Conservation (phyloP, 2,113 vertebrate genomes). For the Crypturellus undulatus region DNA sequence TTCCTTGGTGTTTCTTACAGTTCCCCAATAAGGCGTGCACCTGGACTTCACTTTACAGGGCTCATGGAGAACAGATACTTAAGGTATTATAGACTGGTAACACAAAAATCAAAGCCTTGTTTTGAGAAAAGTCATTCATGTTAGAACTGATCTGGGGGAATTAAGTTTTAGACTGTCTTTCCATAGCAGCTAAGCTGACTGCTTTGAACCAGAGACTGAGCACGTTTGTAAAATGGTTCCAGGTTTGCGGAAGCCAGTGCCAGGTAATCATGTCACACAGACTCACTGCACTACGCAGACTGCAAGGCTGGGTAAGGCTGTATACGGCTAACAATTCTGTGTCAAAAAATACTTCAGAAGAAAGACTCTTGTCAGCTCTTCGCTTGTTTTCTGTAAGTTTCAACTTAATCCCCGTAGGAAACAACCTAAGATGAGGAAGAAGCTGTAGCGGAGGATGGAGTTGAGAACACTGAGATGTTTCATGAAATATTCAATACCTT, state of each 20-base stretch:
- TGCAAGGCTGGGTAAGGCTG: background rate
- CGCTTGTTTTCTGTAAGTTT: rapidly evolving
- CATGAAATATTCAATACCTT: background rate
- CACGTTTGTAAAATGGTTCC: rapidly evolving
- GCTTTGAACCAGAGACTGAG: background rate
- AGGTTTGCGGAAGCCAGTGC: rapidly evolving
- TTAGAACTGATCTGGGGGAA: rapidly evolving
- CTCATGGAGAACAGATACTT: background rate
- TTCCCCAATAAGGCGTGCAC: background rate
- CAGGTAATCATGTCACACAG: background rate
- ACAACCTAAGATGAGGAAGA: background rate
- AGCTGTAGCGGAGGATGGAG: rapidly evolving
- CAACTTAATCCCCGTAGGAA: background rate
- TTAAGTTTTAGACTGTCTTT: background rate
- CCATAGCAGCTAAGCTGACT: background rate
- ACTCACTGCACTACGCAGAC: background rate
- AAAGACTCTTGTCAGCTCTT: background rate
- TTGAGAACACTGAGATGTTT: rapidly evolving
- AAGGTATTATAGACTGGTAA: background rate
- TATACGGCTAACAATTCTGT: background rate
- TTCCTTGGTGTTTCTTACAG: rapidly evolving
- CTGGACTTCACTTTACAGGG: background rate
- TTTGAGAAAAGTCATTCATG: background rate
- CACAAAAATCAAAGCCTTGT: background rate
- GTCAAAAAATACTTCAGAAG: background rate